Base-by-base conservation (phyloP, 2,797 vertebrate genomes). In the Falco cherrug region DNA sequence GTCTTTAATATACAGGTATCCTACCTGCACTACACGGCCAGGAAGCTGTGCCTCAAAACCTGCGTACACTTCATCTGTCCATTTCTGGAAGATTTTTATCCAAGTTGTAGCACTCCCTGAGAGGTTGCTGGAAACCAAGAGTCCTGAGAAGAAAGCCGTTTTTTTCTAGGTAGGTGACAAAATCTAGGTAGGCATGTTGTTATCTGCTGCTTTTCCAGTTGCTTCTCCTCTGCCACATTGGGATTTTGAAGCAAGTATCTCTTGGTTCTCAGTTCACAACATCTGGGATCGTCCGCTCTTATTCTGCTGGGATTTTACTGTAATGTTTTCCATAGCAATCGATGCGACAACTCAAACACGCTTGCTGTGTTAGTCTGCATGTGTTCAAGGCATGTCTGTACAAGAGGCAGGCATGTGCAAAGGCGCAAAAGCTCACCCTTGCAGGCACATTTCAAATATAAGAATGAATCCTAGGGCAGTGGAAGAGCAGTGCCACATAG, bases 61-160 rank as follows among this genome's bases (percentile, higher is more conserved):
- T 61, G 24, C 0, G 0, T 56, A 37, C 47, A 59, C 33, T 59
- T 60, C 31, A 47, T 47, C 35, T 25, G 17, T 45, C 16, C 6
- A 7, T n/a, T 88, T 84, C 69, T 71, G 24, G 13, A 85, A 75
- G 21, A 59, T 63, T 91, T 59, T 86, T 78, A 73, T 19, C 37
- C 31, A 86, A 45, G 33, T 16, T 67, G 45, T 54, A 71, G 47
- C 12, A 61, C 16, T 57, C 21, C 6, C 45, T 25, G 16, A 79
- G 33, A 57, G 13, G 29, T 47, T 75, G 25, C 4, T 75, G 39
- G 22, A 93, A 88, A 85, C 18, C 50, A 95, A 83, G 63, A 94
- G 77, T 74, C 31, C 37, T 48, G 45, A 79, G 45, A 94, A 84
- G 28, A 77, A 90, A 73, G n/a, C 0, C 1, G 1, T 1, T 37